These are phyloP conservation scores for Phyllostomus hastatus DNA, from an alignment of 2,113 vertebrate genomes.

Conservation along the genomic window DNA sequence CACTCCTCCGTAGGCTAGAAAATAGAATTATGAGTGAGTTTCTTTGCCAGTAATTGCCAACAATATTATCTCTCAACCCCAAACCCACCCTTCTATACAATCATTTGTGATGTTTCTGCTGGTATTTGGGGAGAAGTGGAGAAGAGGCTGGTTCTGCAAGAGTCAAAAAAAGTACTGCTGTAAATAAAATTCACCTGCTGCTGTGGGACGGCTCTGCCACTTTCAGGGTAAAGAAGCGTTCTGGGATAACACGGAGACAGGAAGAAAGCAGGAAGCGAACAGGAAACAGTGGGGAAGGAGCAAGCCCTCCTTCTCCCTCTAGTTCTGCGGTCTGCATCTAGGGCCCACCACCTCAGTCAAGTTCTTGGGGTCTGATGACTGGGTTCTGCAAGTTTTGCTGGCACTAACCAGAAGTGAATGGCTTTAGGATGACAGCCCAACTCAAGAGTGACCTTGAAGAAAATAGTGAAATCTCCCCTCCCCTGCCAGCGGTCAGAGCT, in stretches of 20 bases:
- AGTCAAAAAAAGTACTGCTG: not conserved
- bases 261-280: not conserved
- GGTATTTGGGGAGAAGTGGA: not conserved
- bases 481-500: not conserved
- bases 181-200: not conserved
- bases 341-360: not conserved
- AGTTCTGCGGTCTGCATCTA: not conserved
- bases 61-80: not conserved
- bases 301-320: not conserved
- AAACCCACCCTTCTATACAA: not conserved
- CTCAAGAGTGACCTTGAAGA: not conserved
- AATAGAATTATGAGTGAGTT: not conserved
- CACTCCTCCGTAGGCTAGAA: conserved; percentile 20
- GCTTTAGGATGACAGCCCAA: not conserved
- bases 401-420: not conserved
- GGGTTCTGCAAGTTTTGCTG: not conserved
- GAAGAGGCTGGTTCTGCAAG: not conserved
- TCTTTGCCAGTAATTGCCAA: not conserved
- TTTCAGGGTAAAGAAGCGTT: not conserved
- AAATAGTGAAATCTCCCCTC: not conserved
- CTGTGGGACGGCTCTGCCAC: not conserved
- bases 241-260: not conserved
- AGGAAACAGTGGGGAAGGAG: not conserved
- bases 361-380: not conserved
- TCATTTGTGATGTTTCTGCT: not conserved